A percentile compares a stretch with the other conserved stretches of the same genome.
Evolutionary conservation across 2,113 vertebrate species (phyloP).

Genomic region (Setophaga petechia): DNA sequence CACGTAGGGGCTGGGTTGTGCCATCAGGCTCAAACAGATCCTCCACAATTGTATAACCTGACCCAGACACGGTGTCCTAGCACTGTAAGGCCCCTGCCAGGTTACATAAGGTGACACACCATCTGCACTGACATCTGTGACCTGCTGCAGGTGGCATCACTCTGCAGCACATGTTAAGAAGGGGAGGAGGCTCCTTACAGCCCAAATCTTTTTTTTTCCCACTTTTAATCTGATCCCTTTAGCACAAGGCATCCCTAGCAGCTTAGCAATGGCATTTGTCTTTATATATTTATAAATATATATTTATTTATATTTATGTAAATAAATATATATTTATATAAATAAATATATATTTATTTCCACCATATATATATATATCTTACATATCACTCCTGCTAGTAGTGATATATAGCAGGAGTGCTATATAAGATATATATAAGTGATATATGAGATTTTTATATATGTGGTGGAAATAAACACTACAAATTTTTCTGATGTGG

Average conservation of each 20-base stretch:
- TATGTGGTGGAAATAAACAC: neutral
- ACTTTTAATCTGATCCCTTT: neutral
- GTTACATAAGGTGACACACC: neutral
- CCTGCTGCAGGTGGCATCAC: neutral
- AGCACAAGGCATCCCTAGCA: neutral
- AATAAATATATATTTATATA: no score
- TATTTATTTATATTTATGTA: no score
- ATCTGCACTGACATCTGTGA: slow-evolving; percentile 6
- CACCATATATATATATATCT: no score
- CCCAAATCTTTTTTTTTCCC: neutral
- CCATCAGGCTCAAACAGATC: neutral
- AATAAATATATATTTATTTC: no score
- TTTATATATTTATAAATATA: no score
- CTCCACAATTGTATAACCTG: neutral
- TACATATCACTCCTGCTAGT: no score
- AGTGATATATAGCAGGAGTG: no score
- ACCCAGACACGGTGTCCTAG: neutral
- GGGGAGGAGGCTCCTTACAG: neutral
- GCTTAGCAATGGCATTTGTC: neutral
- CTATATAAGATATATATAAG: no score
- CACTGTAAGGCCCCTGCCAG: neutral
- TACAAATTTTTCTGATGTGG: neutral
- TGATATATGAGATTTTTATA: no score
- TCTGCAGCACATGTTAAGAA: neutral
- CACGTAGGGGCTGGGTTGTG: fast-evolving